Base-by-base conservation (phyloP, 1,140 invertebrate species). In the Papilio glaucus region DNA sequence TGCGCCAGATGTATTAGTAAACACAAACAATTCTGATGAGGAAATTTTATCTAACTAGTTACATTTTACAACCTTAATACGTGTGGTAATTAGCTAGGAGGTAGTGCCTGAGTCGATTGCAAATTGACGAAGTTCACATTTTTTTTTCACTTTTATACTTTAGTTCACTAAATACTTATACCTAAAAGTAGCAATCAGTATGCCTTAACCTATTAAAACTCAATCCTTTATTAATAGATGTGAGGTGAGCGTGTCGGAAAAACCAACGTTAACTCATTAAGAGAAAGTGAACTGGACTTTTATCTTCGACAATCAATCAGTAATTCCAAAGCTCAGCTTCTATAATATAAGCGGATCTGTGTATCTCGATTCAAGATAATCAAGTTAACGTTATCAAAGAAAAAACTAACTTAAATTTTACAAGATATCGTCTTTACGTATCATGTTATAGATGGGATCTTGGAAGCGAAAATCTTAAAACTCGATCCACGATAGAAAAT, bases 391-490 rank as follows among this genome's bases (percentile, higher is more conserved):
- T 24, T 53, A 24, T 53, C 8, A 24, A 24, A 53, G 49, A 53
- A 53, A 53, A 9, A 45, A 24, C 12, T 9, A 9, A 13, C 49
- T 12, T 12, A 24, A 53, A 53, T 4, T 53, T 53, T 1, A 26
- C 8, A 53, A 21, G 49, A 53, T 53, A 53, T 53, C 49, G 9
- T 24, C 3, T 18, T 53, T 49, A 18, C 21, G 49, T 53, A 53
- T 53, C 49, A 53, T 53, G 18, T 53, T 53, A 53, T 12, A 53
- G 49, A 53, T 53, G 49, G 8, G 21, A 53, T 53, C 49, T 53
- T 21, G 24, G 24, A 53, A 53, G 49, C 49, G 18, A 53, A 53
- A 53, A 53, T 53, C 49, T 53, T 53, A 24, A 53, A 53, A 53
- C 49, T 53, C 10, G 49, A 53, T 53, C 18, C 49, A 15, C 15